Percentiles rank a stretch among this genome's conserved stretches.
Evolutionary conservation across 2,113 vertebrate genomes (phyloP).

Genomic region (Hemiscyllium ocellatum): DNA sequence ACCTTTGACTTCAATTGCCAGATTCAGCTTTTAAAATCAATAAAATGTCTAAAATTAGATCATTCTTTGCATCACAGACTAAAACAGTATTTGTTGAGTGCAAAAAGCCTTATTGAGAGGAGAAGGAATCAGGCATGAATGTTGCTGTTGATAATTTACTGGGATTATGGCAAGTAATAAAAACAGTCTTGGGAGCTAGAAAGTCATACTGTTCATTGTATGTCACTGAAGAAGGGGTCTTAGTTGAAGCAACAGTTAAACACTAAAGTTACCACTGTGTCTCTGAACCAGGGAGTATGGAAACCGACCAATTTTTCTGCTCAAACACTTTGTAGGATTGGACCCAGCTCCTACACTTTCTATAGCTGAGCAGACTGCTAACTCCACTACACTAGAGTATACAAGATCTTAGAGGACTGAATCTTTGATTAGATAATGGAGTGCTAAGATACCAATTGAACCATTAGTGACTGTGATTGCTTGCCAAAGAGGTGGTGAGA

Average conservation of each 20-base stretch:
- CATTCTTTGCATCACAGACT: neutral
- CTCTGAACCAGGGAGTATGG: neutral
- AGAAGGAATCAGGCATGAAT: neutral
- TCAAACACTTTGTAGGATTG: neutral
- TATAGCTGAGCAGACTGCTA: neutral
- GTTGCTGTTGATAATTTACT: neutral
- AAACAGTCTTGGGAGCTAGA: neutral
- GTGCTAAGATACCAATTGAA: neutral
- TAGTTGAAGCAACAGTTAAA: neutral
- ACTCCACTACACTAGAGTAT: neutral
- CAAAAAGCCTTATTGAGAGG: neutral
- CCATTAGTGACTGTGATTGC: neutral
- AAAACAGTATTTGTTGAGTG: neutral
- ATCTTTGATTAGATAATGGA: neutral
- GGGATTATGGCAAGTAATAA: neutral
- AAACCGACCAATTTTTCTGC: neutral
- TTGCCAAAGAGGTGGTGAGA: neutral
- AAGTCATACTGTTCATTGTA: neutral
- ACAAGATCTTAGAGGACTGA: neutral
- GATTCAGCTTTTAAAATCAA: neutral
- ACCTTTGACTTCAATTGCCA: neutral
- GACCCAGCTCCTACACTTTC: neutral
- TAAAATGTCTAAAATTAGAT: neutral
- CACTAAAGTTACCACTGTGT: neutral
- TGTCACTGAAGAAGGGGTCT: neutral